Percentiles rank a stretch among this genome's conserved stretches.
phyloP scores from a whole-genome alignment of 1,140 invertebrate species.

The Platyura marginata region DNA sequence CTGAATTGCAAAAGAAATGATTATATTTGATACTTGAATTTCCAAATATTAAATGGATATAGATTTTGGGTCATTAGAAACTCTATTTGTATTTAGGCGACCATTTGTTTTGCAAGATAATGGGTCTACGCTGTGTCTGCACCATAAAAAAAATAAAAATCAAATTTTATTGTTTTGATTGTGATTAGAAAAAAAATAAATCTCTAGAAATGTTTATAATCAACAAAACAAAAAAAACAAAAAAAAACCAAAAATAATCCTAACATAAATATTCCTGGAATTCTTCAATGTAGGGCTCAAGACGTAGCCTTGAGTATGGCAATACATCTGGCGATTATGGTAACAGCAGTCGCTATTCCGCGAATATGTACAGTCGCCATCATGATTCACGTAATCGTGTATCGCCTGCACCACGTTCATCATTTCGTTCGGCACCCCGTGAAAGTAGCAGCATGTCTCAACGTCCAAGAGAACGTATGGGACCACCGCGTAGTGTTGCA shows the following conservation, averaged over 20 bases:
- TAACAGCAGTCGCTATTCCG: neutral
- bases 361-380: neutral
- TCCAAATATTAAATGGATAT: too few relatives aligned
- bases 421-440: neutral
- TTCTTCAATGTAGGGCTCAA: neutral
- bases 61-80: too few relatives aligned
- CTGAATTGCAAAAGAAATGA: too few relatives aligned
- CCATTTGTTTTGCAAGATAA: neutral
- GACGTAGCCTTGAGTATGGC: neutral
- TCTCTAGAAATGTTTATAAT: too few relatives aligned
- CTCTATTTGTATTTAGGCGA: neutral
- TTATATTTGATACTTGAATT: too few relatives aligned
- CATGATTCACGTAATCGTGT: neutral
- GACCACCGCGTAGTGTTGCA: neutral
- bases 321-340: neutral
- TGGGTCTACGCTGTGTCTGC: too few relatives aligned
- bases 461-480: neutral
- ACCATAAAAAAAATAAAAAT: too few relatives aligned
- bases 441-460: neutral
- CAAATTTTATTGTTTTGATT: too few relatives aligned
- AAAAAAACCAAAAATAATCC: neutral
- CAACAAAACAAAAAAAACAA: neutral
- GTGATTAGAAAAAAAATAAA: too few relatives aligned
- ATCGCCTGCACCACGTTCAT: neutral
- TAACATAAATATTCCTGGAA: neutral